phyloP scores from a whole-genome alignment of 1,140 invertebrate genomes.

The Whitmania pigra region DNA sequence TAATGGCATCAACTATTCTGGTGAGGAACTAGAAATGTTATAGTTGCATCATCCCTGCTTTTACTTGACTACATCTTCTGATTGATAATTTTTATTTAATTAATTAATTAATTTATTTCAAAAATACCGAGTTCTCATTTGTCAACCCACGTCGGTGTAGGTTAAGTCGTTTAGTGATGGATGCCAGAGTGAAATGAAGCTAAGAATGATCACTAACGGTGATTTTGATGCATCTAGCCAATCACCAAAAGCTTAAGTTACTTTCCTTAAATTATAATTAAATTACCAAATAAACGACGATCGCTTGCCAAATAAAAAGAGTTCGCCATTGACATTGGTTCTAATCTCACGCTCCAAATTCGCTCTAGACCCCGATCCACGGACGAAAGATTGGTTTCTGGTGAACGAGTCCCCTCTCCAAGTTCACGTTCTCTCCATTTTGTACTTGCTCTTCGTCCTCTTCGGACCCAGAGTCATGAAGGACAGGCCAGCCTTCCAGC shows the following conservation, averaged over 20 bases:
- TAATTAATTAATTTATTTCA: too few species aligned
- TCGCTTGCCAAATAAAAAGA: too few species aligned
- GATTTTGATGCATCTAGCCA: background rate
- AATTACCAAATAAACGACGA: too few species aligned
- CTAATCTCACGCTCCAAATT: background rate
- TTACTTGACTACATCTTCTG: too few species aligned
- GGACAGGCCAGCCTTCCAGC: slow-evolving; percentile 30
- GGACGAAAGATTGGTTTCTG: slow-evolving; percentile 25
- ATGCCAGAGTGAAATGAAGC: too few species aligned
- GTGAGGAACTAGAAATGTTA: background rate
- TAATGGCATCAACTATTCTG: slow-evolving; percentile 6
- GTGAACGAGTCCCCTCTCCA: slow-evolving; percentile 22
- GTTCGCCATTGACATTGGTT: too few species aligned
- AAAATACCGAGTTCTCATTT: too few species aligned
- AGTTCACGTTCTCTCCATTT: slow-evolving; percentile 20
- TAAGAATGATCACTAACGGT: background rate
- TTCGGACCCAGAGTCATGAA: slow-evolving; percentile 35
- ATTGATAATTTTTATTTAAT: too few species aligned
- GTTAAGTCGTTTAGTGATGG: too few species aligned
- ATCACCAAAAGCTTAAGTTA: background rate
- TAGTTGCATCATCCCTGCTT: background rate
- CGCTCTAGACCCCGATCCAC: slow-evolving; percentile 19
- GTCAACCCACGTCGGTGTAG: too few species aligned
- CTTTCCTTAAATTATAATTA: background rate
- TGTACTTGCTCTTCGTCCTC: slow-evolving; percentile 25